Conservation (phyloP, 2,113 vertebrate genomes). For the Gadus macrocephalus region DNA sequence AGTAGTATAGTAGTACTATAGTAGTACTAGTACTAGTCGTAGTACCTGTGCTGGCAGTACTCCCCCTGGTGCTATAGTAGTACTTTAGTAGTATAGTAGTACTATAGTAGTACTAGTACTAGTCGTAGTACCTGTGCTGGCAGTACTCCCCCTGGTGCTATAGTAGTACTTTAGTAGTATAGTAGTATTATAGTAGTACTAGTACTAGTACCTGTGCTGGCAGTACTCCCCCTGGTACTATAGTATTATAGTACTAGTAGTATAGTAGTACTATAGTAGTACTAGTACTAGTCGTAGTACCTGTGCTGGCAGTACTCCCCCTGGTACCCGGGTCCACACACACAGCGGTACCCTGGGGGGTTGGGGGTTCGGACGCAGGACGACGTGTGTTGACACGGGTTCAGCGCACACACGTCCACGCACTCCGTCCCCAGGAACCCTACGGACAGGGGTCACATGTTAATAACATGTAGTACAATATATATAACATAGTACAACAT, state of each 20-base stretch:
- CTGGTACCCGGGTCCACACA: conserved; percentile 77
- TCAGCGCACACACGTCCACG: conserved; percentile 81
- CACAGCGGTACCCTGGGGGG: conserved; percentile 78
- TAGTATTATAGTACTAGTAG: no score
- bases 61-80: background rate
- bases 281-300: conserved; percentile 77
- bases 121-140: no score
- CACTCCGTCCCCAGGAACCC: conserved; percentile 83
- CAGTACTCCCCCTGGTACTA: no score
- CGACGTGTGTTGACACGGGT: conserved; percentile 83
- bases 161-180: background rate
- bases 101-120: no score
- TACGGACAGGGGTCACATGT: conserved; percentile 38
- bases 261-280: conserved; percentile 2
- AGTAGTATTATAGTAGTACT: no score
- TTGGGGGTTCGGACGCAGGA: conserved; percentile 72
- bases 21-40: no score
- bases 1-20: no score
- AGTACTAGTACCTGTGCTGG: no score
- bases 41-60: no score
- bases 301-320: conserved; percentile 83
- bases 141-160: conserved; percentile 51
- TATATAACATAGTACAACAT: no score
- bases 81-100: conserved; percentile 34
- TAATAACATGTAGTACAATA: no score